Percentiles rank a stretch among this genome's conserved stretches.
phyloP scores from a whole-genome alignment of 2,113 vertebrate genomes.

The Lycocorax pyrrhopterus region DNA sequence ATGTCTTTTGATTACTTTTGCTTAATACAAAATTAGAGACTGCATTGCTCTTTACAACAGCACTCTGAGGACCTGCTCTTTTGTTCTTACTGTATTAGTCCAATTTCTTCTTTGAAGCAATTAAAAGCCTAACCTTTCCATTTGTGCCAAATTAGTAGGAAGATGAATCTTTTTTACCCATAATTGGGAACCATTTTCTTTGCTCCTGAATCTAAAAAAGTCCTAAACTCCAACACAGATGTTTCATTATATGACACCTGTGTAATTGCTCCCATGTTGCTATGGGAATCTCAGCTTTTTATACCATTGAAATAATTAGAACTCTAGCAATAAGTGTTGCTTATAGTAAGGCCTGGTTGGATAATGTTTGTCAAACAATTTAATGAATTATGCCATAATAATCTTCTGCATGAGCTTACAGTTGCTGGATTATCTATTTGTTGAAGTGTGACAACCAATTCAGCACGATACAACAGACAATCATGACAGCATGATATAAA shows the following conservation, averaged over 20 bases:
- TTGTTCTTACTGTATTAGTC: slow-evolving; percentile 3
- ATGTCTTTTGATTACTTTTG: slow-evolving; percentile 27
- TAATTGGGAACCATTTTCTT: neutral
- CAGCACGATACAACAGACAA: neutral
- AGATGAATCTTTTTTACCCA: neutral
- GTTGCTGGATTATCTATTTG: neutral
- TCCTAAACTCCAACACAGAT: neutral
- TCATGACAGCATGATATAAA: neutral
- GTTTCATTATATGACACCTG: slow-evolving; percentile 4
- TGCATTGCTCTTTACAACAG: neutral
- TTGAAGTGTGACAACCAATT: neutral
- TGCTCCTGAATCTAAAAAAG: neutral
- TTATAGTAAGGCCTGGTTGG: neutral
- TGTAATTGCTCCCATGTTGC: slow-evolving; percentile 26
- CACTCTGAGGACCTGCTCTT: neutral
- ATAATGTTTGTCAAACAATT: neutral
- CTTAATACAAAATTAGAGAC: neutral
- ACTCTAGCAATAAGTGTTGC: neutral
- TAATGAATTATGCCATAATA: neutral
- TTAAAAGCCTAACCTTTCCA: slow-evolving; percentile 19
- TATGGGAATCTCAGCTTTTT: neutral
- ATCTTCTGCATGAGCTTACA: neutral
- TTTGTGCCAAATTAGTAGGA: slow-evolving; percentile 22
- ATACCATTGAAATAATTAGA: slow-evolving; percentile 10
- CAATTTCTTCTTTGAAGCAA: slow-evolving; percentile 14